A percentile compares a stretch with the other conserved stretches of the same genome.
These are phyloP conservation scores for Plecturocebus donacophilus DNA, from an alignment of 2,113 vertebrate species.

Conservation along the genomic window DNA sequence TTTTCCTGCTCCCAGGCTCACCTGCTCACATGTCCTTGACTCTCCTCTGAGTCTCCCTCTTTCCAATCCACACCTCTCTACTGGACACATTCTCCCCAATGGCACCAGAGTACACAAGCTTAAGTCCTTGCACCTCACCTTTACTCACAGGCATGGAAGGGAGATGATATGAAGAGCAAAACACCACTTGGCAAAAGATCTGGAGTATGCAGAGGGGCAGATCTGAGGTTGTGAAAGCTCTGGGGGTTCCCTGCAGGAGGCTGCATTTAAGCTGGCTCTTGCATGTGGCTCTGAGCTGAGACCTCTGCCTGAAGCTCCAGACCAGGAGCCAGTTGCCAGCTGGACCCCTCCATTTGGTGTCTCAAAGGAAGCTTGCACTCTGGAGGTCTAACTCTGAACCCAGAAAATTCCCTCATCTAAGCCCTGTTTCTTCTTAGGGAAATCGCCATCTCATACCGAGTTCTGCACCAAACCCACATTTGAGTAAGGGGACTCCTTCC, in stretches of 20 bases:
- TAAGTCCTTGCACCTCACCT: background rate
- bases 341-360: background rate
- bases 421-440: too few species aligned
- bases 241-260: background rate
- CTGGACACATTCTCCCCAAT: background rate
- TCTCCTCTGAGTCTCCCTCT: background rate
- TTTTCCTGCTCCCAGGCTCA: background rate
- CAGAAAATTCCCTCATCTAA: too few species aligned
- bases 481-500: background rate
- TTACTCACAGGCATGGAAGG: background rate
- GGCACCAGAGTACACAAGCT: background rate
- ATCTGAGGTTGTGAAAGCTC: background rate
- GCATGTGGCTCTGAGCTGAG: background rate
- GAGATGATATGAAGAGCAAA: background rate
- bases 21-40: background rate
- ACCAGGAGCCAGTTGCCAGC: background rate
- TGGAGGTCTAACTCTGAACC: background rate
- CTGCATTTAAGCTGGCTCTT: background rate
- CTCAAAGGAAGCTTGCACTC: background rate
- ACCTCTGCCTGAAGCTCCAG: background rate
- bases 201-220: background rate
- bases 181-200: background rate
- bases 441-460: background rate
- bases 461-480: background rate
- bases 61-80: background rate